These are phyloP conservation scores for Myotis pilosus DNA, from an alignment of 2,797 vertebrate species.

Conservation along the genomic window DNA sequence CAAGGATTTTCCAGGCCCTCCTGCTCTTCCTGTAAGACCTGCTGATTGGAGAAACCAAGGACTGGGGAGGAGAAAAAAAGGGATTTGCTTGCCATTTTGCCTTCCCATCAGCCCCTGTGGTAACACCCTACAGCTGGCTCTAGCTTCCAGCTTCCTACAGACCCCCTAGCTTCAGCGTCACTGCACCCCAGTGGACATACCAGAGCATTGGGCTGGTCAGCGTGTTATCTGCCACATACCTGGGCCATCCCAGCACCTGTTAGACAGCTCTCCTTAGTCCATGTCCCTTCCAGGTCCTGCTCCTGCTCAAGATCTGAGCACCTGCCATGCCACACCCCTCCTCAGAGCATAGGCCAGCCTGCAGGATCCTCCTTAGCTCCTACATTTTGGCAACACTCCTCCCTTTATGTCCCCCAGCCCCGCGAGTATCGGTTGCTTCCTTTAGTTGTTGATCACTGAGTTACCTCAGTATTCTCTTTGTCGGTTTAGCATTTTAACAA, in stretches of 20 bases:
- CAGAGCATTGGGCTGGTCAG: too few species aligned
- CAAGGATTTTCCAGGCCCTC: neutral
- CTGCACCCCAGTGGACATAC: neutral
- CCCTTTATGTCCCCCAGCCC: neutral
- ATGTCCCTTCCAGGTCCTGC: neutral
- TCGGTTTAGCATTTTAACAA: neutral
- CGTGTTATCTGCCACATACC: neutral
- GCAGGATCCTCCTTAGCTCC: neutral
- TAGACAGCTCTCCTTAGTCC: neutral
- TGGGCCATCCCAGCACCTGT: neutral
- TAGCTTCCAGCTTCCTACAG: neutral
- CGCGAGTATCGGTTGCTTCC: neutral
- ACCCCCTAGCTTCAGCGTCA: neutral
- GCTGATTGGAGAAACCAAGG: neutral
- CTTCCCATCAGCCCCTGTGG: neutral
- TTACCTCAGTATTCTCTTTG: neutral
- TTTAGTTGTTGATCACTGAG: neutral
- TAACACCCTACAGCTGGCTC: too few species aligned
- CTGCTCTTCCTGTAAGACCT: neutral
- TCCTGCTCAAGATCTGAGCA: neutral
- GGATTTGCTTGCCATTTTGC: neutral
- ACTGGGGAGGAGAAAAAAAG: neutral
- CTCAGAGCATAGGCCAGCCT: neutral
- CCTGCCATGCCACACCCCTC: neutral
- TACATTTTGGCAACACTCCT: neutral